Base-by-base conservation (phyloP, 2,797 vertebrate genomes). In the Pampus argenteus region DNA sequence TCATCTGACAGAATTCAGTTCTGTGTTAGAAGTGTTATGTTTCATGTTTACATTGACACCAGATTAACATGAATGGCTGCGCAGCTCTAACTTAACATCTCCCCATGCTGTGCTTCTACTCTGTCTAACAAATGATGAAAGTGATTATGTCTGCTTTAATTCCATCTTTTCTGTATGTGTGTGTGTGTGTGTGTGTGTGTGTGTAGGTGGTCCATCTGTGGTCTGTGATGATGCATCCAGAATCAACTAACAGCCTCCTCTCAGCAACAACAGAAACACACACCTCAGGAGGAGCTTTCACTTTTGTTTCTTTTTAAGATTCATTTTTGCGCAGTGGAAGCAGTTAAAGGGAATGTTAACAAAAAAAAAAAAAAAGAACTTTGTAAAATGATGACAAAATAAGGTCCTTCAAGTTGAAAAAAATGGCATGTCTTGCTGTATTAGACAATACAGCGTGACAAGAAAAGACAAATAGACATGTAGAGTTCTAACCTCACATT, bases 161-260 rank as follows among this genome's bases (percentile, higher is more conserved):
- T 42, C 6, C 40, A 18, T 17, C 6, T 6, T 44, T 2, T 44
- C 40, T 38, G 11, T 61, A 20, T 63, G 52, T 50, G 36, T 64
- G 42, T 56, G 51, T 72, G 54, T 25, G 25, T 71, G 14, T 42
- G 20, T 50, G 20, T 62, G 26, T 72, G 26, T 76, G 55, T 69
- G 10, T 78, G 1, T 8, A 86, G 85, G 77, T 55, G 65, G 26
- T 48, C 9, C n/a, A 15, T 23, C 58, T 18, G 61, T 6, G 15
- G 1, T 55, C 6, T 22, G 42, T 13, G 57, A 78, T 14, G 72
- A 72, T n/a, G 18, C 0, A 18, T 1, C 18, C 25, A 26, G 18
- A 29, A 6, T 90, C 50, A 88, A 89, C 71, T 87, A 42, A 61
- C 9, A 2, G 8, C 50, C 26, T 3, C 20, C 15, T n/a, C 18